Base-by-base conservation (phyloP, 2,797 vertebrate species). In the Peromyscus attwateri region DNA sequence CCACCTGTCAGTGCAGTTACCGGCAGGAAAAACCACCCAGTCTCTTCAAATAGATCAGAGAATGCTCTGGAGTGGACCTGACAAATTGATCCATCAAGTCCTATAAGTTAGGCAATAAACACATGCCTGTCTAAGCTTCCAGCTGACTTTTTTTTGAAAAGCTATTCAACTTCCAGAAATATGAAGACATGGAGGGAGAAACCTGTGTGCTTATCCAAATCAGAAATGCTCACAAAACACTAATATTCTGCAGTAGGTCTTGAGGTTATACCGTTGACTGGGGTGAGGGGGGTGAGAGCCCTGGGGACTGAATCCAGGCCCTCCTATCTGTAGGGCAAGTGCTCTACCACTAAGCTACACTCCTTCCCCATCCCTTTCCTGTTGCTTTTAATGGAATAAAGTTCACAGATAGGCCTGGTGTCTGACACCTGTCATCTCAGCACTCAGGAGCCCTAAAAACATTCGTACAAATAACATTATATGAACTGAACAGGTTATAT, bases 21-120 rank as follows among this genome's bases (percentile, higher is more conserved):
- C 8, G 10, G 66, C 34, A 55, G 55, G 77, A 80, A 96, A 96
- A 96, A 87, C 31, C 73, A 57, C 49, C n/a, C 87, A n/a, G 55
- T 79, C 87, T 40, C 43, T 82, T 87, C 57, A 70, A 88, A 70
- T 34, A 85, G 16, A 94, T 92, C 92, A 96, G 71, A 97, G 62
- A 68, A 92, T 73, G 70, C 71, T 95, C 91, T 75, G 27, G 70
- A 55, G 40, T 73, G 64, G 46, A 55, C 31, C 85, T 95, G 75
- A 83, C 40, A 91, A 95, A 95, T 70, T 84, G 90, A 64, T 46
- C 62, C 91, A 95, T 96, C 90, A 92, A 81, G 34, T 89, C 77
- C 88, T 91, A 3, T 93, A 89, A 87, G 10, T 23, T 77, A 93
- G 88, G 66, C 46, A 34, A 43, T 70, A 94, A 95, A 87, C 25